Conservation (phyloP, 2,888 invertebrate species). For the Lordiphosa andalusiaca region DNA sequence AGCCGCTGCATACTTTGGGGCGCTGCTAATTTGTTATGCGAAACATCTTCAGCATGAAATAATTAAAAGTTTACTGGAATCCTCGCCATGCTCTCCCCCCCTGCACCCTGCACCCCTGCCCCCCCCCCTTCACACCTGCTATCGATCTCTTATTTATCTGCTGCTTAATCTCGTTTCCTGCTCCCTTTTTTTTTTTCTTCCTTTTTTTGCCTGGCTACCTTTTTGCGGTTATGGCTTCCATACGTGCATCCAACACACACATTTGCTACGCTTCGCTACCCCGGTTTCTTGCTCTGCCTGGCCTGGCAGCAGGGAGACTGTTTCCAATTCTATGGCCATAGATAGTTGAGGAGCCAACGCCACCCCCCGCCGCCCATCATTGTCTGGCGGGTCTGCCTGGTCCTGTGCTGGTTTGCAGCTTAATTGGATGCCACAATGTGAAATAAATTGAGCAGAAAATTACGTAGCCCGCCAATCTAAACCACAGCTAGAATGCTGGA, state of each 20-base stretch:
- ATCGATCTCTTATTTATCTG: conserved; percentile 38
- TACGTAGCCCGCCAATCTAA: conserved; percentile 76
- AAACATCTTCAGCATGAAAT: conserved; percentile 72
- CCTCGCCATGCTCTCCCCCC: no score
- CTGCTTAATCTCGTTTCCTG: conserved; percentile 22
- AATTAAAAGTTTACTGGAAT: conserved; percentile 67
- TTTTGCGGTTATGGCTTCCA: conserved; percentile 55
- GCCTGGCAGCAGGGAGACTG: not conserved
- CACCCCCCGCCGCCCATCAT: conserved; percentile 24
- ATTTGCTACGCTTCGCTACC: conserved; percentile 41
- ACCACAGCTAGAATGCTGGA: conserved; percentile 44
- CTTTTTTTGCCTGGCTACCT: conserved; percentile 30
- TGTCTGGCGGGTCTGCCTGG: conserved; percentile 23
- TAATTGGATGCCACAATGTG: conserved; percentile 80
- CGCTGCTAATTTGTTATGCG: conserved; percentile 71
- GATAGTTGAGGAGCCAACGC: conserved; percentile 21
- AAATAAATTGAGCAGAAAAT: conserved; percentile 81
- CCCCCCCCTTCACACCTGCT: not conserved
- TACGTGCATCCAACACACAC: conserved; percentile 19
- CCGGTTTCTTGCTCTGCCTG: conserved; percentile 5
- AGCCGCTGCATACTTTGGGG: conserved; percentile 40
- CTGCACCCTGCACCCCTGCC: not conserved
- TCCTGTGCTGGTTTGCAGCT: conserved; percentile 67
- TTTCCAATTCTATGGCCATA: conserved; percentile 44
- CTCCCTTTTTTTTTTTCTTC: not conserved